Conservation (phyloP, 2,113 vertebrate genomes). For the Pelmatolapia mariae region DNA sequence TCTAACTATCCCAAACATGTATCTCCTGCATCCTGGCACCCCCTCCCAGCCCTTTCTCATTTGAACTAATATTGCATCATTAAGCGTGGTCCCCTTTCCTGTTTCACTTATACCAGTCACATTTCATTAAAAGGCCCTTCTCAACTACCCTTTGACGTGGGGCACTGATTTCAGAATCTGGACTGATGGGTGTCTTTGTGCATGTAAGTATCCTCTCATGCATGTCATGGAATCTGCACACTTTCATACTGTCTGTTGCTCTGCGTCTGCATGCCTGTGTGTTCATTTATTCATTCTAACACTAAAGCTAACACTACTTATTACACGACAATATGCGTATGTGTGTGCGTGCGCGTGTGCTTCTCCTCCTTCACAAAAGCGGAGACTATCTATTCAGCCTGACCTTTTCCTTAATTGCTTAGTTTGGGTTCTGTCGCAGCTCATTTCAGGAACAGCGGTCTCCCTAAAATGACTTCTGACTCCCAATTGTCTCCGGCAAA, state of each 20-base stretch:
- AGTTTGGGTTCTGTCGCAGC: constrained; percentile 64
- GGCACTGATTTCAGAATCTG: constrained; percentile 33
- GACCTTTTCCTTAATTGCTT: constrained; percentile 77
- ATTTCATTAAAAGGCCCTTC: constrained; percentile 39
- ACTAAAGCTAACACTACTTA: constrained; percentile 2
- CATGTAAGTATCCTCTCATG: not conserved
- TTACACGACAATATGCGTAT: not conserved
- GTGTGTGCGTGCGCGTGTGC: not conserved
- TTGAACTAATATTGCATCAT: not conserved
- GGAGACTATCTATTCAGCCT: constrained; percentile 60
- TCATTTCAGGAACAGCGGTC: constrained; percentile 41
- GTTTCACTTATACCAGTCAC: constrained; percentile 6
- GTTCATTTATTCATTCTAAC: not conserved
- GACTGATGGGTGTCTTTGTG: constrained; percentile 8
- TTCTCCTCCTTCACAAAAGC: constrained; percentile 43
- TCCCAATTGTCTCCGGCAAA: constrained; percentile 56
- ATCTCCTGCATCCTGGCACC: not conserved
- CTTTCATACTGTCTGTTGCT: not conserved
- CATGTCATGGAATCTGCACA: not conserved
- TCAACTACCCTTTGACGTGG: constrained; percentile 21
- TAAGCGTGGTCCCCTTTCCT: not conserved
- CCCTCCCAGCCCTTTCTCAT: not conserved
- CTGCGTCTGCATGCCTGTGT: not conserved
- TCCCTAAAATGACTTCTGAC: constrained; percentile 56
- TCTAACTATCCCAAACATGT: not conserved